Percentiles rank a stretch among this genome's conserved stretches.
Evolutionary conservation across 1,140 invertebrate species (phyloP).

Genomic region (Magallana angulata): DNA sequence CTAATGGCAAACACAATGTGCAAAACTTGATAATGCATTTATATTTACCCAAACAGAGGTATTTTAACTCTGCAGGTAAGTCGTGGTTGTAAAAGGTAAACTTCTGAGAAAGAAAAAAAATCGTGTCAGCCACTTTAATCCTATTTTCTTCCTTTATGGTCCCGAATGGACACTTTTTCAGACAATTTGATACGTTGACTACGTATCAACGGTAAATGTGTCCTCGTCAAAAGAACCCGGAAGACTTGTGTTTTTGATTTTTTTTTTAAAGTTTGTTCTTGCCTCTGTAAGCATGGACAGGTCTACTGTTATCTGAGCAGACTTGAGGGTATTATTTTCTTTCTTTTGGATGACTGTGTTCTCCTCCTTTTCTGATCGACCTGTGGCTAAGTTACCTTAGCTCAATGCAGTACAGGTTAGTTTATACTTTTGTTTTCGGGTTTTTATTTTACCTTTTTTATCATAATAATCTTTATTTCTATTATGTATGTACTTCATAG

Average conservation of each 20-base stretch:
- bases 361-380: too few relatives aligned
- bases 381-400: too few relatives aligned
- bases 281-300: too few relatives aligned
- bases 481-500: too few relatives aligned
- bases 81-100: background rate
- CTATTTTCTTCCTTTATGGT: background rate
- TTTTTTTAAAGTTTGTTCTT: background rate
- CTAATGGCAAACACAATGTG: background rate
- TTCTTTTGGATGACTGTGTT: too few relatives aligned
- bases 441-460: background rate
- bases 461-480: too few relatives aligned
- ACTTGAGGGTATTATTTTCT: too few relatives aligned
- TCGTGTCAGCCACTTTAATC: background rate
- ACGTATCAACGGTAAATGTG: background rate
- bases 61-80: slow-evolving; percentile 3
- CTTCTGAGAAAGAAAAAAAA: background rate
- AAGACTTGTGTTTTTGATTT: slow-evolving; percentile 13
- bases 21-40: background rate
- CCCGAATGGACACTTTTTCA: background rate
- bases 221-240: background rate
- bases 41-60: background rate
- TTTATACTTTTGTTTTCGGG: background rate
- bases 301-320: background rate
- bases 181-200: background rate
- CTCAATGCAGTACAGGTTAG: slow-evolving; percentile 24